Evolutionary conservation across 2,797 vertebrate genomes (phyloP).

Genomic region (Sebastes nivosus): DNA sequence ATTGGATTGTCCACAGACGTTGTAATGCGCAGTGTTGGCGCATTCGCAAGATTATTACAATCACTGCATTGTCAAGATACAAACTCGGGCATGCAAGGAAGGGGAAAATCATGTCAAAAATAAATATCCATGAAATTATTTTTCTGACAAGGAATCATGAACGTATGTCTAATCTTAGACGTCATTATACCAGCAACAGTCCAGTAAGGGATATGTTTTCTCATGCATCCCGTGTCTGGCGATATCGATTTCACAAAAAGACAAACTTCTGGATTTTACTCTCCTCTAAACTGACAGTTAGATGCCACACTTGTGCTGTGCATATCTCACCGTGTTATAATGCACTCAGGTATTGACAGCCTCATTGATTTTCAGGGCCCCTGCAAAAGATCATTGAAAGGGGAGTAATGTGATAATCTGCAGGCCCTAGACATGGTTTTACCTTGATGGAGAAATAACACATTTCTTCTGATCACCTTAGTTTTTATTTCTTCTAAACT

Average conservation of each 20-base stretch:
- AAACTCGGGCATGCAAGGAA: neutral
- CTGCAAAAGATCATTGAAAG: slow-evolving; percentile 12
- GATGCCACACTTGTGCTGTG: slow-evolving; percentile 27
- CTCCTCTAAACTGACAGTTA: slow-evolving; percentile 18
- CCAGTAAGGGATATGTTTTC: neutral
- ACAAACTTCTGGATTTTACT: slow-evolving; percentile 17
- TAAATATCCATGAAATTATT: slow-evolving; percentile 34
- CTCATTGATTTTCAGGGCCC: slow-evolving; percentile 51
- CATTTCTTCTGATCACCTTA: neutral
- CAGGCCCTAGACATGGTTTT: neutral
- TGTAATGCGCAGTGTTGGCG: neutral
- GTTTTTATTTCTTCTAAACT: neutral
- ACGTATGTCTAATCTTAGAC: neutral
- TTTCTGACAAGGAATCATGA: slow-evolving; percentile 2
- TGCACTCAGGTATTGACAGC: slow-evolving; percentile 58
- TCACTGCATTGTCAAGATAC: neutral
- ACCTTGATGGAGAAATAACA: neutral
- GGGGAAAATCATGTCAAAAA: neutral
- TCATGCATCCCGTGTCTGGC: neutral
- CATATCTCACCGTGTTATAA: slow-evolving; percentile 49
- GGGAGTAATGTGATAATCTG: neutral
- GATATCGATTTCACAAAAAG: slow-evolving; percentile 26
- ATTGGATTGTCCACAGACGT: neutral
- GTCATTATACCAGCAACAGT: neutral
- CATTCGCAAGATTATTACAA: neutral